These are phyloP conservation scores for Muscina levida DNA, from an alignment of 2,888 invertebrate species.

Conservation along the genomic window DNA sequence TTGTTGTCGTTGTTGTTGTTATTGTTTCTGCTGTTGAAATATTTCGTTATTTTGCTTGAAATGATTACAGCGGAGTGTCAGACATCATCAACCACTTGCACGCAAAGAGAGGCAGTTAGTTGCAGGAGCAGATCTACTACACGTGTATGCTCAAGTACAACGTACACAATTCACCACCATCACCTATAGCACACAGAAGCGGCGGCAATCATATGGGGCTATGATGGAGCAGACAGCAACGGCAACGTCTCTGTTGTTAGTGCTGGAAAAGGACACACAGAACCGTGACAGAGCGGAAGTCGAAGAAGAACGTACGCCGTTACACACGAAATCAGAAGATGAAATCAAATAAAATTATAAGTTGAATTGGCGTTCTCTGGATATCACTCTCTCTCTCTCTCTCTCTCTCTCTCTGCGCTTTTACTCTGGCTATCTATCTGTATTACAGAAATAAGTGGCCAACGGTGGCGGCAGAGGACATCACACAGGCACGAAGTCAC, in stretches of 20 bases:
- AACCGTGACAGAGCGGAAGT: constrained; percentile 2
- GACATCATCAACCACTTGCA: not conserved
- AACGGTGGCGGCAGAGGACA: constrained; percentile 10
- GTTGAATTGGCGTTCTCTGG: constrained; percentile 11
- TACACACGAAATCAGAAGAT: not conserved
- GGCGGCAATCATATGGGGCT: too few species aligned
- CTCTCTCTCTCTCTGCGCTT: too few species aligned
- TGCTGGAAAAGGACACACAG: constrained; percentile 38
- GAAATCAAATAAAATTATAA: constrained; percentile 27
- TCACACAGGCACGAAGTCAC: not conserved
- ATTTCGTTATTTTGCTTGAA: constrained; percentile 20
- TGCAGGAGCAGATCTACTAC: not conserved
- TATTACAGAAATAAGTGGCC: constrained; percentile 15
- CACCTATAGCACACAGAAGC: not conserved
- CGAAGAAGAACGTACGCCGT: constrained; percentile 1
- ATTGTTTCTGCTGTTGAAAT: constrained; percentile 29
- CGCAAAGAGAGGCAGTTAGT: not conserved
- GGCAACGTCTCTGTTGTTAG: constrained; percentile 47
- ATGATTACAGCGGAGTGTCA: constrained; percentile 39
- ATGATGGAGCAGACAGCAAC: too few species aligned
- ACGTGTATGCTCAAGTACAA: constrained; percentile 29
- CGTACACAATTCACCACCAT: constrained; percentile 21
- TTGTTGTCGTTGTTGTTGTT: constrained; percentile 24
- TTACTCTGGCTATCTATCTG: not conserved
- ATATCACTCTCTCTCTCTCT: not conserved